Base-by-base conservation (phyloP, 2,113 vertebrate genomes). In the Nannospalax galili region DNA sequence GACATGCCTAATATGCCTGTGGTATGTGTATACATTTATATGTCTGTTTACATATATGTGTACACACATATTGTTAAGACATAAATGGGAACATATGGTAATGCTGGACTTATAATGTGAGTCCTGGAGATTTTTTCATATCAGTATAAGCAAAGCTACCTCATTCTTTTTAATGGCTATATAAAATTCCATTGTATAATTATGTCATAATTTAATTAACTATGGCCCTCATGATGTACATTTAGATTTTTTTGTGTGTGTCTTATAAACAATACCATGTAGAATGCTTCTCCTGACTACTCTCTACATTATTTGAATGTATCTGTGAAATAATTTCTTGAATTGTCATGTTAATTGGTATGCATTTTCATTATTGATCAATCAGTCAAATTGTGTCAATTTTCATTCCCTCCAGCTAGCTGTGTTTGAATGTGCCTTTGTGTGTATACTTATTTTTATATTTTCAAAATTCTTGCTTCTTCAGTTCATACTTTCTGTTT, bases 101-200 rank as follows among this genome's bases (percentile, higher is more conserved):
- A 84, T 87, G 30, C 6, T 84, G 7, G 79, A 73, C 52, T 94
- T 95, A 62, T 9, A 85, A 90, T 90, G 48, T 28, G 56, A 45
- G 28, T 78, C 82, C 91, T 95, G 7, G 19, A 62, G 14, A 92
- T 40, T 2, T 90, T 91, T 93, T 73, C 22, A n/a, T 92, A 74
- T 93, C 45, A 84, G 22, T 4, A 85, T 19, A 95, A 95, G n/a
- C 48, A 95, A 89, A 97, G 8, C 97, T 97, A 97, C 96, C 96
- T 97, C 95, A 95, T 92, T 96, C 67, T 92, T 95, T 75, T 78
- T 82, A 93, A 89, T 90, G 35, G 32, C n/a, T 94, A n/a, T 6
- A 52, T 84, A 95, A 65, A 79, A 92, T 93, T 96, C 42, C 30
- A 78, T 42, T 88, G 48, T 96, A 73, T 91, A 4, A 37, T 82